Conservation (phyloP, 1,140 invertebrate genomes). For the Stegodyphus mimosarum region DNA sequence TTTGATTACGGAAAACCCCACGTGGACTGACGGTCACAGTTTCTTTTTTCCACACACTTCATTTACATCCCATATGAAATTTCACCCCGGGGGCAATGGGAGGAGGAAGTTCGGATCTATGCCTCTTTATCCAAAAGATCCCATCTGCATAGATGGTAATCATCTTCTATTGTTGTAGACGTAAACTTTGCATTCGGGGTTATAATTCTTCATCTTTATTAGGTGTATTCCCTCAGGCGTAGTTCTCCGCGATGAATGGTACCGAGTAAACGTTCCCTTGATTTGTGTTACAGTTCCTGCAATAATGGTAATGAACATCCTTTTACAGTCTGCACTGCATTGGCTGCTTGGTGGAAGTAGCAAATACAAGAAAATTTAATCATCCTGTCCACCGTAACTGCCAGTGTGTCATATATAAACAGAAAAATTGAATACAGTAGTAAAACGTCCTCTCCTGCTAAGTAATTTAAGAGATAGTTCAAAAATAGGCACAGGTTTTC, state of each 20-base stretch:
- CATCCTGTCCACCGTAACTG: no score
- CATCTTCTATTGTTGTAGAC: background rate
- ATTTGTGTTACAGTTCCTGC: no score
- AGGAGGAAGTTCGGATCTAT: background rate
- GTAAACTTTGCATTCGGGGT: conserved; percentile 27
- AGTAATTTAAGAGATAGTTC: no score
- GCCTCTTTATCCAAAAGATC: background rate
- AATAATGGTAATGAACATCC: no score
- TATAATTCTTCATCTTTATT: conserved; percentile 10
- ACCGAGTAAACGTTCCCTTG: conserved; percentile 17
- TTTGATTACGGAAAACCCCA: conserved; percentile 33
- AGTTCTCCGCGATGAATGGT: conserved; percentile 6
- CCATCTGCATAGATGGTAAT: background rate
- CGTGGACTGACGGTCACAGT: background rate
- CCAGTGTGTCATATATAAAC: no score
- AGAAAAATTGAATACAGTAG: no score
- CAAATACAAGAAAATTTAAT: no score
- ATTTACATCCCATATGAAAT: conserved; percentile 49
- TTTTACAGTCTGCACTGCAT: no score
- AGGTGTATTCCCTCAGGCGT: conserved; percentile 16
- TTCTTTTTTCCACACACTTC: conserved; percentile 30
- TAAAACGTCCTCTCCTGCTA: no score
- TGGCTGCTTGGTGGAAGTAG: no score
- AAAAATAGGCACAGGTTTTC: no score
- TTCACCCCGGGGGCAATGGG: conserved; percentile 22